phyloP scores from a whole-genome alignment of 1,140 invertebrate species.

The Heliconius nattereri region DNA sequence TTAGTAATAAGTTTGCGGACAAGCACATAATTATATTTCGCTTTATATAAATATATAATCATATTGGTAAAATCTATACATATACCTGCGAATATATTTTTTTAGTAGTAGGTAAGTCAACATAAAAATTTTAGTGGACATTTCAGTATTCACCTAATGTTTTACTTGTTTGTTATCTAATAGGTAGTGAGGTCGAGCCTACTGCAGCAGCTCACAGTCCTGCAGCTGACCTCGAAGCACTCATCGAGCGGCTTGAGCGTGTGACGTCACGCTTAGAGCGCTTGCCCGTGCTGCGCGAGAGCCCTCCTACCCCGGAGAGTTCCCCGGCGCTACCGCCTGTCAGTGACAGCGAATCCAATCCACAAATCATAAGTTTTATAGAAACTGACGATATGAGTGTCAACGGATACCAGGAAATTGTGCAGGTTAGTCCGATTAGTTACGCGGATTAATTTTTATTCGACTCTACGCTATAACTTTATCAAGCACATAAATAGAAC shows the following conservation, averaged over 20 bases:
- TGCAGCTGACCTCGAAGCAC: conserved; percentile 83
- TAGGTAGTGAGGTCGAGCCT: conserved; percentile 77
- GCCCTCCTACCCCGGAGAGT: conserved; percentile 71
- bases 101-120: no score
- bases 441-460: not conserved
- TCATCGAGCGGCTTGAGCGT: conserved; percentile 88
- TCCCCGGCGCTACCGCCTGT: conserved; percentile 57
- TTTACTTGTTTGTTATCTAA: conserved; percentile 29
- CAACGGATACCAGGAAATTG: conserved; percentile 87
- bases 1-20: no score
- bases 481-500: no score
- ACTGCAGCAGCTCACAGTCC: conserved; percentile 65
- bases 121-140: not conserved
- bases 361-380: conserved; percentile 40
- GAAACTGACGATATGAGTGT: conserved; percentile 85
- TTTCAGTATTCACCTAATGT: not conserved
- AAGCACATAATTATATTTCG: no score
- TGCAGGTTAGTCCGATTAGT: conserved; percentile 73
- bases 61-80: no score
- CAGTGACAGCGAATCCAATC: conserved; percentile 35
- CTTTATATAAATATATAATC: no score
- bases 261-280: conserved; percentile 87
- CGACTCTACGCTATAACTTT: no score
- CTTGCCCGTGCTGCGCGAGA: conserved; percentile 66
- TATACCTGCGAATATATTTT: no score